Base-by-base conservation (phyloP, 1,140 invertebrate genomes). In the Drosophila tani region DNA sequence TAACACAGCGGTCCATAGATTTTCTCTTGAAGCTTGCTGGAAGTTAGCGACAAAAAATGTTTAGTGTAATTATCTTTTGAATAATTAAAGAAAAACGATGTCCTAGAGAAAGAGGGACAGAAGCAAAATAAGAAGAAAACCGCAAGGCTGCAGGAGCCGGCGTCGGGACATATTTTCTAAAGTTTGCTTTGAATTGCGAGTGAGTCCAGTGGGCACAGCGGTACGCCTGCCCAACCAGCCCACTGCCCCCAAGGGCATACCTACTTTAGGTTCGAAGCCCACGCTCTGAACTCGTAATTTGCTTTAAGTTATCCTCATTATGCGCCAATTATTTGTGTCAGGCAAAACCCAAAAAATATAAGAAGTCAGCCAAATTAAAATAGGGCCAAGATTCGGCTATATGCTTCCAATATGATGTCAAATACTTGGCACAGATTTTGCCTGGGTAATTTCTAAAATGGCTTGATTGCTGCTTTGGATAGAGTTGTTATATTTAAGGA, bases 31-130 rank as follows among this genome's bases (percentile, higher is more conserved):
- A 56, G 66, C 76, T 75, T 74, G 57, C 68, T 71, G 59, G 65
- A 63, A 66, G 74, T 79, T 81, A 81, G 87, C 80, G 79, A 79
- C 75, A 82, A 86, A 81, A 75, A 43, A 75, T 38, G 69, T 80
- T 84, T 84, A 81, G 84, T 88, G 84, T 88, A 88, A 88, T 88
- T 88, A 88, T 88, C 84, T 88, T 88, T 88, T 88, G 84, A 87
- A 88, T 88, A 88, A 88, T 88, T 88, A 88, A 88, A 88, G 84
- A 88, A 88, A 87, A 88, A 88, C 81, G 84, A 88, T 88, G 81
- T 58, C 68, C 53, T 49, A 79, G 84, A 80, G 75, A 68, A 87
- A 75, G 82, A 70, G 74, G 74, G 81, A 55, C 65, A 78, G 60
- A 70, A 80, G 71, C 46, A 70, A 58, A 76, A 71, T 45, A 51